Conservation (phyloP, 2,888 invertebrate species). For the Ichneumon xanthorius region DNA sequence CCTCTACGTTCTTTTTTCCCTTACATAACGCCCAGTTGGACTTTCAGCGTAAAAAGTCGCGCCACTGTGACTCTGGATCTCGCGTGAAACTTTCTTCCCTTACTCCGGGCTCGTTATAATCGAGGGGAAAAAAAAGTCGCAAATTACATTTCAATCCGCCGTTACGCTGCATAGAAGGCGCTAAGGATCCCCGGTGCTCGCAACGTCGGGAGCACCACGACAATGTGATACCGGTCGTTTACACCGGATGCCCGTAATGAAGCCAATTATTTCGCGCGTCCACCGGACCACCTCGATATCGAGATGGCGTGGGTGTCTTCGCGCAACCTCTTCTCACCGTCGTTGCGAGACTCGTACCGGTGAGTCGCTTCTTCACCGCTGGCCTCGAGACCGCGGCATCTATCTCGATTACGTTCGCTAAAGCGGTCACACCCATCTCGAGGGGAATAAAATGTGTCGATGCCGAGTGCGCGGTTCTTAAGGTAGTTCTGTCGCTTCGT, state of each 20-base stretch:
- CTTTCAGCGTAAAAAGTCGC: constrained; percentile 50
- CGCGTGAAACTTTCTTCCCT: constrained; percentile 65
- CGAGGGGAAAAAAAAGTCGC: neutral
- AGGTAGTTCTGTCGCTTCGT: neutral
- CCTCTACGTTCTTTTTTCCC: constrained; percentile 2
- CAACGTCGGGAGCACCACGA: constrained; percentile 1
- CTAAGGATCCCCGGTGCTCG: neutral
- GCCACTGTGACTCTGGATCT: constrained; percentile 45
- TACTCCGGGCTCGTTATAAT: neutral
- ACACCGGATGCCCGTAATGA: constrained; percentile 50
- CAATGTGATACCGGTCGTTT: constrained; percentile 29
- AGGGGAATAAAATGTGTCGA: constrained; percentile 6
- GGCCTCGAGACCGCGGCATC: constrained; percentile 23
- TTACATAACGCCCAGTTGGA: constrained; percentile 49
- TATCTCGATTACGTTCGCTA: constrained; percentile 8
- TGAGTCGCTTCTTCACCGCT: constrained; percentile 11
- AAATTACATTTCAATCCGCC: constrained; percentile 9
- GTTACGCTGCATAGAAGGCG: constrained; percentile 2
- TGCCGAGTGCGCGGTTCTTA: constrained; percentile 8
- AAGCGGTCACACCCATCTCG: constrained; percentile 36
- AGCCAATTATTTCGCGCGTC: constrained; percentile 28
- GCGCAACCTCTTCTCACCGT: neutral
- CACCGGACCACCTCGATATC: constrained; percentile 4
- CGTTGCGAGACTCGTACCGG: neutral
- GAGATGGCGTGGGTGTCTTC: constrained; percentile 6